Base-by-base conservation (phyloP, 2,888 invertebrate species). In the Onchidella celtica region DNA sequence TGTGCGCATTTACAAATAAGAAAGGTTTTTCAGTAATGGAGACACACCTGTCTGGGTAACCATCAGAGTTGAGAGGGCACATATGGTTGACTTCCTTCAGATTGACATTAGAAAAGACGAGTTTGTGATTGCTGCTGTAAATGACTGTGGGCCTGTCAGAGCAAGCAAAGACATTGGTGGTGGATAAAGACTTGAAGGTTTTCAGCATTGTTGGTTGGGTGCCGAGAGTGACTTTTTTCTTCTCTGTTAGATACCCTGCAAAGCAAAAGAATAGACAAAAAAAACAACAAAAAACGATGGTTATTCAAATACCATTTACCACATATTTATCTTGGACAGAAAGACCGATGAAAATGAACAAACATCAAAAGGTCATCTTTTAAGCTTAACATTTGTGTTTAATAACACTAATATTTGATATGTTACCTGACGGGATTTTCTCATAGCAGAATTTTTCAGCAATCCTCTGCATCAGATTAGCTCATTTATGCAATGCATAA, bases 131-230 rank as follows among this genome's bases (percentile, higher is more conserved):
- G n/a, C 98, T 98, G 72, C 98, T 99, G 94, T 99, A 99, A 87
- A 99, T 99, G 21, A 99, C 99, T 0, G 99, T 99, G 0, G 99
- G 99, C 73, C 99, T 95, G 94, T 99, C 99, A 0, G 98, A 99
- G 93, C 99, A 99, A 32, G 99, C 99, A 94, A 99, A 99, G 55
- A 99, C 98, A 93, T 99, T 99, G 24, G 97, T 97, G 0, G 98
- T 98, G n/a, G 92, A 91, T 36, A 92, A 85, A 3, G 92, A 93
- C 79, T 88, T 88, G 87, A 99, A 99, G 9, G 97, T 97, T 84
- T 96, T 95, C 79, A 99, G 94, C 21, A 97, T 97, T 0, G 98
- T 99, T 21, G 99, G 99, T 92, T 99, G 99, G 0, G 99, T 99
- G 74, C 99, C 99, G 3, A 99, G 94, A 0, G 98, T 98, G 27